phyloP scores from a whole-genome alignment of 2,797 vertebrate species.

The Chiloscyllium punctatum region DNA sequence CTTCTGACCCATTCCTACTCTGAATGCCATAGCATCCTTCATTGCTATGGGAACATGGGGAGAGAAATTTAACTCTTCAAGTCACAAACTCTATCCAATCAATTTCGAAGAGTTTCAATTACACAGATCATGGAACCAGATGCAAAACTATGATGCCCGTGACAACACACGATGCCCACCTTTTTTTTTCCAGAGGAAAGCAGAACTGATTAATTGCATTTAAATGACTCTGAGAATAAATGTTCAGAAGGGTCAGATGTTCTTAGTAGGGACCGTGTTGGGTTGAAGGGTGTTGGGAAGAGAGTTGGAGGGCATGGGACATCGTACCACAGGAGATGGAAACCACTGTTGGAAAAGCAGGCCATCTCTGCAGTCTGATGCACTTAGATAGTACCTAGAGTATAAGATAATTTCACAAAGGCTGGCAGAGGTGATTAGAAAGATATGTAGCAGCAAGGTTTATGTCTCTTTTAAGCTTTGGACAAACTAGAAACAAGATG shows the following conservation, averaged over 20 bases:
- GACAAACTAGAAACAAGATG: not conserved
- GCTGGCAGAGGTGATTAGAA: not conserved
- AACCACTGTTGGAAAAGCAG: not conserved
- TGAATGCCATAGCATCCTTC: not conserved
- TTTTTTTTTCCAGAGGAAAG: not conserved
- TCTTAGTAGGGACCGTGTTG: not conserved
- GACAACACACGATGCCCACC: not conserved
- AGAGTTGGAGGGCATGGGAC: not conserved
- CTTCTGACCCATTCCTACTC: not conserved
- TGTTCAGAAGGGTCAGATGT: not conserved
- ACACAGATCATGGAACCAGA: not conserved
- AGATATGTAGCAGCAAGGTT: too few species aligned
- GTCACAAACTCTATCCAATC: not conserved
- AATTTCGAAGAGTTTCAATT: not conserved
- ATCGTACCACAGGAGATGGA: not conserved
- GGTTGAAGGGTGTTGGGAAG: too few species aligned
- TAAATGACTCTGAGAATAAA: not conserved
- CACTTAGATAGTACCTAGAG: not conserved
- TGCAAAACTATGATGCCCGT: not conserved
- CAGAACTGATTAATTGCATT: not conserved
- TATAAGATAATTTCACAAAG: not conserved
- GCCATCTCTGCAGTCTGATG: not conserved
- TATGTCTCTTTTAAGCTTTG: not conserved
- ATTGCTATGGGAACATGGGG: not conserved
- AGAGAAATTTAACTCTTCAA: not conserved